A percentile compares a stretch with the other conserved stretches of the same genome.
phyloP scores from a whole-genome alignment of 1,140 invertebrate species.

The Caenorhabditis latens region DNA sequence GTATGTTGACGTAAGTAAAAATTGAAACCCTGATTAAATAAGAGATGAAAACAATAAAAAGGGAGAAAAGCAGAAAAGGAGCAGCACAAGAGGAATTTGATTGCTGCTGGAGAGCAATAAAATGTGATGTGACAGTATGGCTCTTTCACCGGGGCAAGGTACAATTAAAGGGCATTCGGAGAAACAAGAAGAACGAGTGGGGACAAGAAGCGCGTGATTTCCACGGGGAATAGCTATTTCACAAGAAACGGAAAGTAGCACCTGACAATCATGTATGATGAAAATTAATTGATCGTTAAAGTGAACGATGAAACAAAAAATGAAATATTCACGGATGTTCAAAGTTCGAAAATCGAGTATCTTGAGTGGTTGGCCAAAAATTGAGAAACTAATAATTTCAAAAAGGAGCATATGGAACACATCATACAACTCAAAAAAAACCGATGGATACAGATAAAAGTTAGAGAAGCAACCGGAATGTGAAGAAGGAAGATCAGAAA shows the following conservation, averaged over 20 bases:
- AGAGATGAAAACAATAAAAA: not conserved
- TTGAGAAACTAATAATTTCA: not conserved
- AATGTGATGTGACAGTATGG: conserved; percentile 33
- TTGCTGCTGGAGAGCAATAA: conserved; percentile 44
- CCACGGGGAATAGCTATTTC: conserved; percentile 11
- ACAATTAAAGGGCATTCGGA: conserved; percentile 34
- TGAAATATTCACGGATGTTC: not conserved
- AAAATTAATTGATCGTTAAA: not conserved
- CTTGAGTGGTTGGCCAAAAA: not conserved
- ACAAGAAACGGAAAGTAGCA: conserved; percentile 16
- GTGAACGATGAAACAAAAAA: not conserved
- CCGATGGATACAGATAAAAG: conserved; percentile 10
- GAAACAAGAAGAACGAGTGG: not conserved
- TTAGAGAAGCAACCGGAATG: conserved; percentile 10
- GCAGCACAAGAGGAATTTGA: not conserved
- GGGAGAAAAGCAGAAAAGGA: not conserved
- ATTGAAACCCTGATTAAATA: not conserved
- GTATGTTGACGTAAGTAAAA: conserved; percentile 12
- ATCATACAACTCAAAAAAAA: not conserved
- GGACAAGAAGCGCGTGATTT: conserved; percentile 23
- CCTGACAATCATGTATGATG: conserved; percentile 3
- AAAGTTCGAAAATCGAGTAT: not conserved
- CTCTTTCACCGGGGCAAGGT: conserved; percentile 45
- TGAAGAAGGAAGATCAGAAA: conserved; percentile 10
- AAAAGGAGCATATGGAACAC: conserved; percentile 37